These are phyloP conservation scores for Charanyca ferruginea DNA, from an alignment of 2,888 invertebrate genomes.

Conservation along the genomic window DNA sequence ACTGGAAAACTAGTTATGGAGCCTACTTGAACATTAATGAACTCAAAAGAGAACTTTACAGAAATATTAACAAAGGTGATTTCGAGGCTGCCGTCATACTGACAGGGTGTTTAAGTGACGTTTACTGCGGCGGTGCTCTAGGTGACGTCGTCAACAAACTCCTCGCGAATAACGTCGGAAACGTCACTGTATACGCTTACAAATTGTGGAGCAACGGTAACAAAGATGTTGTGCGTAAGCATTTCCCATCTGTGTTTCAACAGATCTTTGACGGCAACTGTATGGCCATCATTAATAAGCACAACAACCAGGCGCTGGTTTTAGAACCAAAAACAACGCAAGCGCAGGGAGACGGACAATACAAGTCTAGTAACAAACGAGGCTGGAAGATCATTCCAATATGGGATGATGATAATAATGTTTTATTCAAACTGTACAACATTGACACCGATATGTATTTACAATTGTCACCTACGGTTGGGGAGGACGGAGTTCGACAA, in stretches of 20 bases:
- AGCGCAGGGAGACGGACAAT: neutral
- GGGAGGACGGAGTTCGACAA: neutral
- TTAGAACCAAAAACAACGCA: constrained; percentile 1
- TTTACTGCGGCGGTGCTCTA: constrained; percentile 12
- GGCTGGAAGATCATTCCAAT: constrained; percentile 28
- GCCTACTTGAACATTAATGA: constrained; percentile 15
- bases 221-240: constrained; percentile 14
- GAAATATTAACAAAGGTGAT: constrained; percentile 8
- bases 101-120: constrained; percentile 18
- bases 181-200: constrained; percentile 11
- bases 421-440: constrained; percentile 29
- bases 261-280: constrained; percentile 26
- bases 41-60: constrained; percentile 24
- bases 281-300: constrained; percentile 14
- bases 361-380: constrained; percentile 8
- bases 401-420: constrained; percentile 5
- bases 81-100: constrained; percentile 30
- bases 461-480: neutral
- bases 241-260: constrained; percentile 32
- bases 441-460: constrained; percentile 13
- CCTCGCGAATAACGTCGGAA: constrained; percentile 4
- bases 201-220: constrained; percentile 27
- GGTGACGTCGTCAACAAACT: constrained; percentile 21
- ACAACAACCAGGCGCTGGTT: constrained; percentile 24
- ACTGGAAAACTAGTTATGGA: constrained; percentile 3